Base-by-base conservation (phyloP, 2,888 invertebrate genomes). In the Psylliodes chrysocephalus region DNA sequence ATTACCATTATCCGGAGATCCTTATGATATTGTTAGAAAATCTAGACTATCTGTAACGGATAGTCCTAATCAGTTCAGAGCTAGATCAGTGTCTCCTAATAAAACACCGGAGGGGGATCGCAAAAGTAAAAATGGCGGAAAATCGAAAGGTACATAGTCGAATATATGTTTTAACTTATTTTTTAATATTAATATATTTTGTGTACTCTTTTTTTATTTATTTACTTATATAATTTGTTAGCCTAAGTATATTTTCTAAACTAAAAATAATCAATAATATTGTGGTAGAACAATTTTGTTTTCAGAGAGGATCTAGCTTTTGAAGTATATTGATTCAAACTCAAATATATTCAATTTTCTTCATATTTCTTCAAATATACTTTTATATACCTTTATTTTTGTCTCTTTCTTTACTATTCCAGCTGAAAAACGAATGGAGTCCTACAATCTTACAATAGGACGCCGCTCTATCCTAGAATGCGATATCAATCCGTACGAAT, bases 11-110 rank as follows among this genome's bases (percentile, higher is more conserved):
- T 80, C 87, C n/a, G 83, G 86, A 18, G 91, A 94, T 82, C 94
- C 94, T 0, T 94, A 94, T 81, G 93, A 94, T 81, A 85, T 92
- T 70, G 91, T 94, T 91, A 86, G 94, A 75, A 86, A 92, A 69
- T 91, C 89, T 70, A 86, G 94, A 63, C 81, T 94, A 60, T 90
- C 91, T 49, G 90, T 91, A 1, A 82, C 86, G 64, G 76, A 70
- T 64, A 67, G 61, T 30, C 71, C 72, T 33, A 56, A 52, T 71
- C 78, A 82, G 69, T 80, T 80, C 38, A 77, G 82, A 25, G 71
- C 82, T 81, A 82, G 85, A 84, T 82, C 79, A 72, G 84, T 79
- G 84, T 83, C 85, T 2, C 80, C 81, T 0, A 75, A 64, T 54
- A 78, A 76, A 57, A 67, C 44, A 64, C 55, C 49, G 17, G 57